phyloP scores from a whole-genome alignment of 2,797 vertebrate species.

The Tinamus major region DNA sequence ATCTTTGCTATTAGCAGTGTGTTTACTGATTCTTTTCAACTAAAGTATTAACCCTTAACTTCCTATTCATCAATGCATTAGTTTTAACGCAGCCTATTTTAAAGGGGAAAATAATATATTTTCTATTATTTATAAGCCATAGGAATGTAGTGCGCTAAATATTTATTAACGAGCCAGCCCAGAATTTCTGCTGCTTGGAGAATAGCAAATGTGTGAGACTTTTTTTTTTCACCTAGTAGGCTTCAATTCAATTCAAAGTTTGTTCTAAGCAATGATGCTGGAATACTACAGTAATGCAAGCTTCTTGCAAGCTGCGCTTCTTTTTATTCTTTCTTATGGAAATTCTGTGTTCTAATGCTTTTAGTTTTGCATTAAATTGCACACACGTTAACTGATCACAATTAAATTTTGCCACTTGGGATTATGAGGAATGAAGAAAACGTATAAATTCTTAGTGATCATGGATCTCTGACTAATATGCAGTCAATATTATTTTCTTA shows the following conservation, averaged over 20 bases:
- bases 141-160: neutral
- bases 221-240: neutral
- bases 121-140: neutral
- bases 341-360: neutral
- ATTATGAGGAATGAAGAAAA: neutral
- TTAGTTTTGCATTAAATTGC: neutral
- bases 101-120: neutral
- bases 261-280: neutral
- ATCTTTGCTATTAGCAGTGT: neutral
- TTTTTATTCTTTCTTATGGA: neutral
- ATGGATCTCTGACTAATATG: constrained; percentile 69
- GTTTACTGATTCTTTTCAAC: neutral
- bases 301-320: neutral
- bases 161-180: neutral
- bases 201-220: neutral
- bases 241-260: neutral
- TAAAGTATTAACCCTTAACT: neutral
- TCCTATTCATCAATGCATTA: neutral
- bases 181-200: neutral
- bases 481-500: constrained; percentile 61
- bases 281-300: neutral
- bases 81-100: neutral
- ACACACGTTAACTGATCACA: neutral
- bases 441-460: neutral
- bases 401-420: constrained; percentile 34